Conservation (phyloP, 2,113 vertebrate species). For the Gallinago jamesoni region DNA sequence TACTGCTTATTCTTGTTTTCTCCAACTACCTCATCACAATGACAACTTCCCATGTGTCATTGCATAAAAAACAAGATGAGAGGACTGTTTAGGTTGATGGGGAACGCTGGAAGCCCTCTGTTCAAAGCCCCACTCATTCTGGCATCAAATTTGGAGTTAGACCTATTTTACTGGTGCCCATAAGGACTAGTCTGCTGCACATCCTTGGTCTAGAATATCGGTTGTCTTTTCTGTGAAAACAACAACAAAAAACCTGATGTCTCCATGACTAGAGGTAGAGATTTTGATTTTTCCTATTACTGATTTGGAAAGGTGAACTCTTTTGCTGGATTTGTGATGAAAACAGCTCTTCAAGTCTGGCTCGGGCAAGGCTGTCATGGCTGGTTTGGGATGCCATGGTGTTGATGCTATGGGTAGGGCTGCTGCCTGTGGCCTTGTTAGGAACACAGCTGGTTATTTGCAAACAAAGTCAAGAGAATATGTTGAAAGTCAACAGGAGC, state of each 20-base stretch:
- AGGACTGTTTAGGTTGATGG: not conserved
- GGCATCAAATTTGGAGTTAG: not conserved
- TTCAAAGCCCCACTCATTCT: not conserved
- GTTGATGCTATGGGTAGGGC: not conserved
- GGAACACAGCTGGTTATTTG: not conserved
- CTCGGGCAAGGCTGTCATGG: not conserved
- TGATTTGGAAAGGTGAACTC: not conserved
- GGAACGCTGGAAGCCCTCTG: not conserved
- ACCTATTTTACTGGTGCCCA: not conserved
- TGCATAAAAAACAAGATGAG: not conserved
- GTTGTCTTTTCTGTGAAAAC: not conserved
- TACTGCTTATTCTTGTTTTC: not conserved
- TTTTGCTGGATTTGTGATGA: not conserved
- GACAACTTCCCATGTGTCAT: not conserved
- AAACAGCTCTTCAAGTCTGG: not conserved
- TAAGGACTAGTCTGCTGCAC: not conserved
- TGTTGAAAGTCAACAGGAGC: not conserved
- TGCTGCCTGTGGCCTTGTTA: not conserved
- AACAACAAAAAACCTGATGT: rapidly evolving
- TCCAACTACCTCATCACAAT: not conserved
- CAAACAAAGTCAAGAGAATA: not conserved
- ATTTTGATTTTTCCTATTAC: not conserved
- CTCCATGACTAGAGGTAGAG: not conserved
- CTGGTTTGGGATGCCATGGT: not conserved
- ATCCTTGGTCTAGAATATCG: not conserved